These are phyloP conservation scores for Falco columbarius DNA, from an alignment of 2,797 vertebrate species.

Conservation along the genomic window DNA sequence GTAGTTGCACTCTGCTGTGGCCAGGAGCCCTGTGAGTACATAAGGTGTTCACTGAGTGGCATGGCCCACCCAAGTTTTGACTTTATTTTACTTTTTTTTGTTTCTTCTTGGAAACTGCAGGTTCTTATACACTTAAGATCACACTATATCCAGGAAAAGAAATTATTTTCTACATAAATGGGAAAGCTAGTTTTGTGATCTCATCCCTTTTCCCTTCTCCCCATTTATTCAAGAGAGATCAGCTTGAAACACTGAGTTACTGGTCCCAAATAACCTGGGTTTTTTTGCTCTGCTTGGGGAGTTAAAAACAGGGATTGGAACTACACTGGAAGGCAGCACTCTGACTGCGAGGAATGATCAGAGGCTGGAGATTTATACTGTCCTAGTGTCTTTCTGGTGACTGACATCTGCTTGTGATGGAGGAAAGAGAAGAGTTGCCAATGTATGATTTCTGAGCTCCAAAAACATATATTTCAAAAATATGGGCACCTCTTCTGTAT, in stretches of 20 bases:
- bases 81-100: neutral
- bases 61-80: neutral
- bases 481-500: neutral
- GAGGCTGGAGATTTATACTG: neutral
- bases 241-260: neutral
- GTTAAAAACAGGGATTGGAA: neutral
- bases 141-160: neutral
- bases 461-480: neutral
- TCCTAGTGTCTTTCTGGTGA: neutral
- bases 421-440: neutral
- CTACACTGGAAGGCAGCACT: neutral
- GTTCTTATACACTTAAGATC: neutral
- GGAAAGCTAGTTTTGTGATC: neutral
- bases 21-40: neutral
- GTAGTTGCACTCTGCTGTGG: neutral
- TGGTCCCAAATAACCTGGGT: neutral
- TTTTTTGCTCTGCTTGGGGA: neutral
- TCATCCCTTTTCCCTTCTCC: neutral
- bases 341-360: neutral
- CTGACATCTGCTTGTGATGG: neutral
- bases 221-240: neutral
- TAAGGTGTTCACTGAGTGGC: neutral
- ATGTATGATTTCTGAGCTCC: neutral
- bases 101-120: neutral
- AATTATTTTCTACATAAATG: neutral